Evolutionary conservation across 2,888 invertebrate genomes (phyloP).

Genomic region (Noctua comes): DNA sequence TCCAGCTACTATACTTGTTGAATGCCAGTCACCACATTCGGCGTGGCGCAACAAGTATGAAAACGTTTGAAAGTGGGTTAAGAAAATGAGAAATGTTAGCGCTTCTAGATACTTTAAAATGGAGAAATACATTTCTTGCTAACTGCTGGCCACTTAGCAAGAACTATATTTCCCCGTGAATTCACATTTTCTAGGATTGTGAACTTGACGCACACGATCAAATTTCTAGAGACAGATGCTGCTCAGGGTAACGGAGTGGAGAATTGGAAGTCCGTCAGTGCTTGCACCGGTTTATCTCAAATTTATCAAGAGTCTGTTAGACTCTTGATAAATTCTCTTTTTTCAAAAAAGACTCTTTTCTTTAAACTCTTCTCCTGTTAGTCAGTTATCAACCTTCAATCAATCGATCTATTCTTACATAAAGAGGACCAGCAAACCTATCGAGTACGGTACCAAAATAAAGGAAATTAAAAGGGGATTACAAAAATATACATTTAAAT

Average conservation of each 20-base stretch:
- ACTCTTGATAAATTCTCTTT: too few species aligned
- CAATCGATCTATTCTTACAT: too few species aligned
- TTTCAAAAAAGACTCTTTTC: too few species aligned
- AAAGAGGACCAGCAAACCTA: too few species aligned
- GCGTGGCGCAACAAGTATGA: slow-evolving; percentile 25
- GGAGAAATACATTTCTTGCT: neutral
- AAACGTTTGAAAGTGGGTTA: neutral
- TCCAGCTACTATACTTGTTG: slow-evolving; percentile 3
- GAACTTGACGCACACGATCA: neutral
- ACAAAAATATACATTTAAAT: too few species aligned
- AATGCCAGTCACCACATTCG: slow-evolving; percentile 3
- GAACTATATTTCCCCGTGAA: neutral
- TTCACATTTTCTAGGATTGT: neutral
- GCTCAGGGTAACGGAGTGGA: too few species aligned
- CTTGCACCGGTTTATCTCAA: neutral
- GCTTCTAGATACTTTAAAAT: neutral
- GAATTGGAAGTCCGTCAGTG: neutral
- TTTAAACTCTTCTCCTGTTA: too few species aligned
- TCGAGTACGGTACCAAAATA: too few species aligned
- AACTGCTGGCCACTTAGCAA: too few species aligned
- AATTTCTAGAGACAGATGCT: neutral
- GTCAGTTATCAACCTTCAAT: too few species aligned
- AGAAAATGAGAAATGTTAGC: slow-evolving; percentile 10
- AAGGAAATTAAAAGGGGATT: too few species aligned
- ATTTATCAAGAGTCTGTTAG: too few species aligned